phyloP scores from a whole-genome alignment of 1,140 invertebrate species.

The Drosophila saltans region DNA sequence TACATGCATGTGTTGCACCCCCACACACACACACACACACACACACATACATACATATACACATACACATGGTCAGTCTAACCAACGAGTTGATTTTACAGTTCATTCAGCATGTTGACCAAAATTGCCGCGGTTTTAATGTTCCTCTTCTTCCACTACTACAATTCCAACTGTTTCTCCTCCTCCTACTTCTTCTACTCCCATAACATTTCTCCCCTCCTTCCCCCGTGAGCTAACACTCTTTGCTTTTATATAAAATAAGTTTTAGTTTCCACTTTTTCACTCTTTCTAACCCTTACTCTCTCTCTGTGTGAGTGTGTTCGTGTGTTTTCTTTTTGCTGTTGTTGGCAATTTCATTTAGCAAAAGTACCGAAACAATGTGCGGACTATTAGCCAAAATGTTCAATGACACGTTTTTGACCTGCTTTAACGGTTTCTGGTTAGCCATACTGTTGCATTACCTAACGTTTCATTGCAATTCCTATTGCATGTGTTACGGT shows the following conservation, averaged over 20 bases:
- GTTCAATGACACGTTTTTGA: conserved; percentile 73
- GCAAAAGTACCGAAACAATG: conserved; percentile 65
- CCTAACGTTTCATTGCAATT: not conserved
- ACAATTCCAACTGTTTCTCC: too few species aligned
- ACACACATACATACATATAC: conserved; percentile 7
- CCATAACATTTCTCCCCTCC: too few species aligned
- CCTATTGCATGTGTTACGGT: too few species aligned
- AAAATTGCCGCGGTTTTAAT: conserved; percentile 75
- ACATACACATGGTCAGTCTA: conserved; percentile 55
- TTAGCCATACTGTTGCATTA: conserved; percentile 5
- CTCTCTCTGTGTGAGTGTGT: conserved; percentile 29
- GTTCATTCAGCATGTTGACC: conserved; percentile 80
- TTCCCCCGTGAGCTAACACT: not conserved
- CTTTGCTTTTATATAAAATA: conserved; percentile 48
- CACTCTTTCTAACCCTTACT: not conserved
- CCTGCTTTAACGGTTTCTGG: conserved; percentile 9
- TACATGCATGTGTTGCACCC: not conserved
- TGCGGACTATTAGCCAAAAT: conserved; percentile 79
- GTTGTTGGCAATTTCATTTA: conserved; percentile 32
- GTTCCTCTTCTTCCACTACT: conserved; percentile 9
- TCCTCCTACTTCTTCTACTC: not conserved
- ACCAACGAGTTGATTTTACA: conserved; percentile 75
- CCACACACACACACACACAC: conserved; percentile 10
- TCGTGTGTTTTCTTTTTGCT: conserved; percentile 38
- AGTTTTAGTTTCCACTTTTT: conserved; percentile 50